These are phyloP conservation scores for Aldabrachelys gigantea DNA, from an alignment of 2,113 vertebrate genomes.

Conservation along the genomic window DNA sequence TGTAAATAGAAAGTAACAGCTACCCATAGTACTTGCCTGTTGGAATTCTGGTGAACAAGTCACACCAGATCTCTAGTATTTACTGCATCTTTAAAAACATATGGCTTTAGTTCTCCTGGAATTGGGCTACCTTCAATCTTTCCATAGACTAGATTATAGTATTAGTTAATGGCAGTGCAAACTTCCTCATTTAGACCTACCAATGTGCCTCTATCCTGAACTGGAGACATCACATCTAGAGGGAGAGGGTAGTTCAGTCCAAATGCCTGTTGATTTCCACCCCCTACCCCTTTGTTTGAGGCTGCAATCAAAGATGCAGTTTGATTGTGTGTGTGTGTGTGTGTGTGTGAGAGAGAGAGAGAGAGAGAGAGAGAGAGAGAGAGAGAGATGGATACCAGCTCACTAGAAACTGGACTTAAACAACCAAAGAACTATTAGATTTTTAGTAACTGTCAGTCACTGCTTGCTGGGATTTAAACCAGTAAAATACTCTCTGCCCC, in stretches of 20 bases:
- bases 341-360: too few species aligned
- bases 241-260: not conserved
- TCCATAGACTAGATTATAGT: not conserved
- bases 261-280: too few species aligned
- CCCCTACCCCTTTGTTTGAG: not conserved
- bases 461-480: not conserved
- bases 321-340: too few species aligned
- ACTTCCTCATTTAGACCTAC: not conserved
- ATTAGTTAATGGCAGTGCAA: not conserved
- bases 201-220: not conserved
- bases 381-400: not conserved
- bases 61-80: not conserved
- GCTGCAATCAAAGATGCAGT: too few species aligned
- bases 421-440: not conserved
- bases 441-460: not conserved
- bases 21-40: not conserved
- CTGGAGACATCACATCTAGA: not conserved
- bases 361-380: not conserved
- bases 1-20: conserved; percentile 24
- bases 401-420: not conserved
- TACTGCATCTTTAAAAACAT: not conserved
- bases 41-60: conserved; percentile 39
- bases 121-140: not conserved
- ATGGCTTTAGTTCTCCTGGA: not conserved
- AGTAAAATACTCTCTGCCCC: not conserved